A percentile compares a stretch with the other conserved stretches of the same genome.
These are phyloP conservation scores for Phoxinus dragarum DNA, from an alignment of 2,797 vertebrate genomes.

Conservation along the genomic window DNA sequence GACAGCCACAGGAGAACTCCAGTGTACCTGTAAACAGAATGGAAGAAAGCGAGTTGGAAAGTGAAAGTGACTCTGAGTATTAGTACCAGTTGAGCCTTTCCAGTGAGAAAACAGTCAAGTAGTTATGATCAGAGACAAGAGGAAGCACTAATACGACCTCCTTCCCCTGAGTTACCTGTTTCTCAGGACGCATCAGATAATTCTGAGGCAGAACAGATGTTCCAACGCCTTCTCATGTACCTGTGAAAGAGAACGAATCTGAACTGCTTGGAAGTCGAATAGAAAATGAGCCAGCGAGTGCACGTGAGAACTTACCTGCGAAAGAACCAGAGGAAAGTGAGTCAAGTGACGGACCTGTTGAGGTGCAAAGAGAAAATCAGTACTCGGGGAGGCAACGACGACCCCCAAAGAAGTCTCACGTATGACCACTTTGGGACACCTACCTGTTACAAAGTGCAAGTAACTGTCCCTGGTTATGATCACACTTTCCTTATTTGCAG, in stretches of 20 bases:
- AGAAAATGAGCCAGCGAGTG: background rate
- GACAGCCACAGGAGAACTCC: background rate
- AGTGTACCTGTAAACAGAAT: no score
- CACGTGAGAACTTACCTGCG: background rate
- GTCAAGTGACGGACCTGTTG: background rate
- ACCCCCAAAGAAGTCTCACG: background rate
- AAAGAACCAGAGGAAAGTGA: background rate
- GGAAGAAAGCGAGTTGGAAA: background rate
- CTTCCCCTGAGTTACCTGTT: no score
- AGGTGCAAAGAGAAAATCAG: background rate
- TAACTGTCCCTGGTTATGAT: background rate
- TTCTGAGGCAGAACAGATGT: background rate
- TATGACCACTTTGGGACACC: background rate
- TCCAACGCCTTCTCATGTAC: background rate
- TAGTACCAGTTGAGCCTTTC: background rate
- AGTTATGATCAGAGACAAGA: background rate
- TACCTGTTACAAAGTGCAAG: background rate
- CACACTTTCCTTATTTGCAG: background rate
- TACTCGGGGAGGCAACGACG: background rate
- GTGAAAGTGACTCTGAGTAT: slow-evolving; percentile 5
- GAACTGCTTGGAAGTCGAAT: background rate
- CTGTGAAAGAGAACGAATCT: background rate
- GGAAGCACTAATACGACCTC: background rate
- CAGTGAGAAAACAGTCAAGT: background rate
- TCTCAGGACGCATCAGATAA: background rate